These are phyloP conservation scores for Odontomyia ornata DNA, from an alignment of 2,888 invertebrate genomes.

Conservation along the genomic window DNA sequence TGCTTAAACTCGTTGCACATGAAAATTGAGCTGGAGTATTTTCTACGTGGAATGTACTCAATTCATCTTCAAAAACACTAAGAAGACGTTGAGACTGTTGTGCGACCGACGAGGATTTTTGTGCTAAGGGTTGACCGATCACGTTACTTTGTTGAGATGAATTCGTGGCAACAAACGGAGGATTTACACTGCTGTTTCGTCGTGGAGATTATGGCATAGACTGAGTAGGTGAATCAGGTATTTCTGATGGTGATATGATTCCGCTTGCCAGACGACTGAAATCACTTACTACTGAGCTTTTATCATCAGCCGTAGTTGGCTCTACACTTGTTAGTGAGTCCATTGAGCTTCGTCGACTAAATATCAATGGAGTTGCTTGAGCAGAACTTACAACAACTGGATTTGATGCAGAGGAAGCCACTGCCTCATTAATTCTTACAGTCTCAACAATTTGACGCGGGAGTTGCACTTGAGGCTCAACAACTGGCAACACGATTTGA, in stretches of 20 bases:
- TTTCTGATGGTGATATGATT: slow-evolving; percentile 90
- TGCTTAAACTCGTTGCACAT: too few relatives aligned
- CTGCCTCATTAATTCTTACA: slow-evolving; percentile 33
- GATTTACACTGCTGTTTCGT: slow-evolving; percentile 58
- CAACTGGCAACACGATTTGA: not conserved
- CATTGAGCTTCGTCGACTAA: slow-evolving; percentile 90
- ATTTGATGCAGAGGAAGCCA: slow-evolving; percentile 49
- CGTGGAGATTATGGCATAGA: slow-evolving; percentile 77
- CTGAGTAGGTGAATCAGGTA: slow-evolving; percentile 93
- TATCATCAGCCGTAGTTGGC: slow-evolving; percentile 83
- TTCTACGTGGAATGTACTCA: slow-evolving; percentile 82
- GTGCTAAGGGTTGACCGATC: slow-evolving; percentile 49
- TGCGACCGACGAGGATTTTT: slow-evolving; percentile 17
- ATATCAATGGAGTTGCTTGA: slow-evolving; percentile 95
- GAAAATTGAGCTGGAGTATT: slow-evolving; percentile 89
- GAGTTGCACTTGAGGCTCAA: slow-evolving; percentile 12
- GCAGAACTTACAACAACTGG: slow-evolving; percentile 76
- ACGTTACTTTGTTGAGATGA: slow-evolving; percentile 69
- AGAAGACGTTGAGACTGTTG: slow-evolving; percentile 57
- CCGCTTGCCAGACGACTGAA: slow-evolving; percentile 89
- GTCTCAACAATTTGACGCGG: slow-evolving; percentile 8
- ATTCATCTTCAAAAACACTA: slow-evolving; percentile 81
- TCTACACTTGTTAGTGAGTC: slow-evolving; percentile 90
- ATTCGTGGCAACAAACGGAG: slow-evolving; percentile 46
- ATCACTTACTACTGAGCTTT: slow-evolving; percentile 86